Evolutionary conservation across 1,140 invertebrate species (phyloP), one percentile per base, ranked within the genome.

Genomic region (Sarcophaga bullata): DNA sequence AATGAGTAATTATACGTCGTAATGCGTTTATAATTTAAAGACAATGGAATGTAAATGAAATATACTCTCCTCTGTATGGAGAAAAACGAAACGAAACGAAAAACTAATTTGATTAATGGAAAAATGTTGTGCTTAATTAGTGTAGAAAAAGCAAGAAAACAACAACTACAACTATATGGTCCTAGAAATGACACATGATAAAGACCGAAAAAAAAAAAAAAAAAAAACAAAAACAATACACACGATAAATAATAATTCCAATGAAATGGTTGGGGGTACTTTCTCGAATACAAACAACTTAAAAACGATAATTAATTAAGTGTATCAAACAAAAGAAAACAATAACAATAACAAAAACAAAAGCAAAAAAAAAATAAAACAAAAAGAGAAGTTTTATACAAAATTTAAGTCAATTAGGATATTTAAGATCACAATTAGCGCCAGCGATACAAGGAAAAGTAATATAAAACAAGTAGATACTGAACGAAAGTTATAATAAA

Each of bases 81-180:
- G 25, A 52, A 52, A 73, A 73, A 73, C 25, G 47, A 76, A 75
- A 75, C 8, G 37, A 19, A n/a, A 15, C 73, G 48, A 76, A 73
- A 73, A 76, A 76, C 73, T 76, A 76, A 76, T 76, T 76, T 76
- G 73, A 76, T 76, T 76, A 76, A 76, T 76, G 73, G 73, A 76
- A 48, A 76, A 49, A 76, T 46, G 73, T 76, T 76, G 73, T 76
- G 73, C 73, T 76, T 76, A 76, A 76, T 76, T 76, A 76, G 73
- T 76, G 73, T n/a, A 76, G 37, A 72, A 13, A 48, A 47, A 75
- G 6, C 46, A 72, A 17, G n/a, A n/a, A 72, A 72, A 72, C 10
- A 15, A 68, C 58, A 68, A 15, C 58, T 13, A 68, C 6, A 68
- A 68, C 58, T 17, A 15, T 17, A 15, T 62, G 9, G 7, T 17